A percentile compares a stretch with the other conserved stretches of the same genome.
phyloP scores from a whole-genome alignment of 1,140 invertebrate genomes.

The Vanessa tameamea region DNA sequence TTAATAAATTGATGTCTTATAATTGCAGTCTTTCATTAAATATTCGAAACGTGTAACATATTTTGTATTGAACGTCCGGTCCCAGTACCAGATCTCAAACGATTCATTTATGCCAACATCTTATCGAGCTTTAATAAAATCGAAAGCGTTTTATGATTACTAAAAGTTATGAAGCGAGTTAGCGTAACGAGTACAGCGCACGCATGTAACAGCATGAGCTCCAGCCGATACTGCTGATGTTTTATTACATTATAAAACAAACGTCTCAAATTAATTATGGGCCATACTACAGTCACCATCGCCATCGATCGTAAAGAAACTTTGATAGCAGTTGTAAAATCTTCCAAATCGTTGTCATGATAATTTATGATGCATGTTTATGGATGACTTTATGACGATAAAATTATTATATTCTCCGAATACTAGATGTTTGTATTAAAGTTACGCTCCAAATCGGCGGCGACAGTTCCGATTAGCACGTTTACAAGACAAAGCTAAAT shows the following conservation, averaged over 20 bases:
- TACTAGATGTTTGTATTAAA: constrained; percentile 6
- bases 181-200: constrained; percentile 53
- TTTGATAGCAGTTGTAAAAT: constrained; percentile 79
- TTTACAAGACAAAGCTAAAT: constrained; percentile 52
- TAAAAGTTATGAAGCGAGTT: constrained; percentile 57
- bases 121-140: constrained; percentile 37
- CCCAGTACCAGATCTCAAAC: constrained; percentile 1
- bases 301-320: constrained; percentile 74
- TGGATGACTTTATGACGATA: constrained; percentile 71
- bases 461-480: constrained; percentile 37
- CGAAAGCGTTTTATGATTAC: constrained; percentile 60
- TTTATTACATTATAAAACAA: constrained; percentile 79
- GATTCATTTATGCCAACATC: constrained; percentile 21
- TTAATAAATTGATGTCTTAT: constrained; percentile 30
- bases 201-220: constrained; percentile 45
- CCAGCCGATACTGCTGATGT: constrained; percentile 49
- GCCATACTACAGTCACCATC: constrained; percentile 68
- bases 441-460: neutral
- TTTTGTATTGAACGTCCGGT: constrained; percentile 10
- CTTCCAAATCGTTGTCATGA: constrained; percentile 76
- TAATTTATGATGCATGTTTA: constrained; percentile 80
- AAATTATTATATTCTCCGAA: constrained; percentile 43
- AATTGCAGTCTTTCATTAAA: constrained; percentile 24
- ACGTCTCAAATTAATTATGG: constrained; percentile 79
- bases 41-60: constrained; percentile 26